Evolutionary conservation across 1,140 invertebrate species (phyloP).

Genomic region (Heliconius hermathena): DNA sequence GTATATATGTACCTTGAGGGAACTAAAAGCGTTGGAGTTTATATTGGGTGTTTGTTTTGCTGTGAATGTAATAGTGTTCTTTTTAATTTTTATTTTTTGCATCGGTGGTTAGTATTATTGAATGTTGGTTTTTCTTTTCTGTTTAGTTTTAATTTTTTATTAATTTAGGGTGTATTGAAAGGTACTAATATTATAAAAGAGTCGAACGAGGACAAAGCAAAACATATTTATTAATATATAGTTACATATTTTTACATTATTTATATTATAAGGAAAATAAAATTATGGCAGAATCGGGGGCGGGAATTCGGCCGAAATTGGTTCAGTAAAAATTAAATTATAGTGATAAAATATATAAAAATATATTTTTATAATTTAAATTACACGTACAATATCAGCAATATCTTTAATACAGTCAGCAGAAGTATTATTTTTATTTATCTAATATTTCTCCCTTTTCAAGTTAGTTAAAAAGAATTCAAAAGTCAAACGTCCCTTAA

Average conservation of each 20-base stretch:
- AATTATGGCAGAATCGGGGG: too few species aligned
- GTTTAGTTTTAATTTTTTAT: too few species aligned
- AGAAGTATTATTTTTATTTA: background rate
- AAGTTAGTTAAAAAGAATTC: conserved; percentile 15
- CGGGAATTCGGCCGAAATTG: too few species aligned
- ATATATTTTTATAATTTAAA: background rate
- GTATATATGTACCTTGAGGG: background rate
- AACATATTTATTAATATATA: too few species aligned
- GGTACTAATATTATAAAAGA: too few species aligned
- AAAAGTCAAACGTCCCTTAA: conserved; percentile 27
- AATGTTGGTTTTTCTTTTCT: background rate
- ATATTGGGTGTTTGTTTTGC: background rate
- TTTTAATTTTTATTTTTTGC: background rate
- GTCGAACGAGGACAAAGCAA: too few species aligned
- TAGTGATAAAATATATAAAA: too few species aligned
- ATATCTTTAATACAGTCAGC: background rate
- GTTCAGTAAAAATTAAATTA: too few species aligned
- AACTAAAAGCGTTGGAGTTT: conserved; percentile 1
- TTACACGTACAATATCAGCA: background rate
- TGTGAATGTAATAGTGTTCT: background rate
- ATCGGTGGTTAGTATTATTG: background rate
- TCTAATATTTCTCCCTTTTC: background rate
- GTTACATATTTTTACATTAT: too few species aligned
- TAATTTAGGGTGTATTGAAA: too few species aligned
- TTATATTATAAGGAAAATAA: too few species aligned